Evolutionary conservation across 2,113 vertebrate species (phyloP), one percentile per base, ranked within the genome.

Genomic region (Nymphicus hollandicus): DNA sequence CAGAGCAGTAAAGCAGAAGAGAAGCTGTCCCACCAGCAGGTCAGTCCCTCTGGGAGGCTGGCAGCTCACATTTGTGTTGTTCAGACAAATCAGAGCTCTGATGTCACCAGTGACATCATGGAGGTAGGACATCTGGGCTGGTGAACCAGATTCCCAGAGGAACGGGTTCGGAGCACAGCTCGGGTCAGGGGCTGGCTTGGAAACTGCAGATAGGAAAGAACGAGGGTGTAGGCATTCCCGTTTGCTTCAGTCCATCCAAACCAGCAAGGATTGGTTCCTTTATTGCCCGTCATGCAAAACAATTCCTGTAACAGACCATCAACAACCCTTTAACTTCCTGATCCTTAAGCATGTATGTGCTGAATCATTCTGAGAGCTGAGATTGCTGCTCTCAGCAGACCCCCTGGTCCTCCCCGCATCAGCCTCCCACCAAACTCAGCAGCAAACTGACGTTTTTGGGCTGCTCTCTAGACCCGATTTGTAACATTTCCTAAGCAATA

Each of bases 311-410:
- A 72, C 33, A 89, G 49, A 68, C 33, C 41, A 7, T 7, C 6
- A 3, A 15, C 56, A 72, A 49, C 16, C 24, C 53, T 43, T 87
- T 70, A 63, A 41, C 78, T 89, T 77, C 58, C 71, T 68, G 41
- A 24, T 70, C 31, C 72, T 66, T 7, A 22, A 64, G 50, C 37
- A 76, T 37, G 81, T 81, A 49, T 8, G 1, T 69, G 81, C 89
- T 79, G 87, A 89, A 94, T 96, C 96, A 63, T 24, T 14, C 78
- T 31, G 31, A 22, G 22, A 41, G 78, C 50, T 25, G 44, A 47
- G 44, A 64, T 24, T 27, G 3, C n/a, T 60, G 63, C 56, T 39
- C 73, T 31, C 81, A 58, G 73, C 86, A 92, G 64, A 80, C 33
- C 31, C 18, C 72, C 25, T 0, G 4, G 33, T n/a, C 68, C 43